Evolutionary conservation across 2,888 invertebrate species (phyloP).

Genomic region (Gymnoscelis rufifasciata): DNA sequence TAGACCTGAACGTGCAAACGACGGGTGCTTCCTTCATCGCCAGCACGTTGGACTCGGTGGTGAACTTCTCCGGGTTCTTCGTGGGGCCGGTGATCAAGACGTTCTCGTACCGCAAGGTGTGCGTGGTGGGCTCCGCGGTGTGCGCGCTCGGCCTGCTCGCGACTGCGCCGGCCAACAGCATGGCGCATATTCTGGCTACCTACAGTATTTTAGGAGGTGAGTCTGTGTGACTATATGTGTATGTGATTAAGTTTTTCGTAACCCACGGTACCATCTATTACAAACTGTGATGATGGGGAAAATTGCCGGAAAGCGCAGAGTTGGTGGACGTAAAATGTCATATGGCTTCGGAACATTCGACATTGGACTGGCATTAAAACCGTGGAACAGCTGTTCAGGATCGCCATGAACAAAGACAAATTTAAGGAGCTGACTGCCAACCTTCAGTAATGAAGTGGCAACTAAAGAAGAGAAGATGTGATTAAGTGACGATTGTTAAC

Average conservation of each 20-base stretch:
- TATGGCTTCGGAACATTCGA: too few relatives aligned
- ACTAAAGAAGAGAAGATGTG: too few relatives aligned
- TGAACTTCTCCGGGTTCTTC: conserved; percentile 88
- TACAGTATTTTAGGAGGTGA: conserved; percentile 88
- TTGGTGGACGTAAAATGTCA: too few relatives aligned
- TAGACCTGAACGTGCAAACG: conserved; percentile 84
- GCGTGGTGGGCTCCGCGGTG: conserved; percentile 82
- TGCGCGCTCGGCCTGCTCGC: conserved; percentile 83
- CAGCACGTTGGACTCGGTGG: conserved; percentile 86
- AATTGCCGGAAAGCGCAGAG: too few relatives aligned
- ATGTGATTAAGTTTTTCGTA: background rate
- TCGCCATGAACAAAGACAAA: too few relatives aligned
- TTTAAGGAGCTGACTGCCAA: too few relatives aligned
- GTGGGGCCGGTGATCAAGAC: conserved; percentile 87
- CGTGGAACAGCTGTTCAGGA: too few relatives aligned
- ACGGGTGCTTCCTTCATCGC: conserved; percentile 87
- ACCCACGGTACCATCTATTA: too few relatives aligned
- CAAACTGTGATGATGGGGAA: too few relatives aligned
- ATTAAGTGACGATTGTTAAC: too few relatives aligned
- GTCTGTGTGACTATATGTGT: conserved; percentile 27
- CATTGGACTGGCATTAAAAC: too few relatives aligned
- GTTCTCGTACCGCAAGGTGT: conserved; percentile 86
- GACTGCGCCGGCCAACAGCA: conserved; percentile 84
- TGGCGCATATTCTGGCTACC: conserved; percentile 84
- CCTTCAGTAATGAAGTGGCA: too few relatives aligned